Evolutionary conservation across 2,797 vertebrate species (phyloP).

Genomic region (Muraenolepis orangiensis): DNA sequence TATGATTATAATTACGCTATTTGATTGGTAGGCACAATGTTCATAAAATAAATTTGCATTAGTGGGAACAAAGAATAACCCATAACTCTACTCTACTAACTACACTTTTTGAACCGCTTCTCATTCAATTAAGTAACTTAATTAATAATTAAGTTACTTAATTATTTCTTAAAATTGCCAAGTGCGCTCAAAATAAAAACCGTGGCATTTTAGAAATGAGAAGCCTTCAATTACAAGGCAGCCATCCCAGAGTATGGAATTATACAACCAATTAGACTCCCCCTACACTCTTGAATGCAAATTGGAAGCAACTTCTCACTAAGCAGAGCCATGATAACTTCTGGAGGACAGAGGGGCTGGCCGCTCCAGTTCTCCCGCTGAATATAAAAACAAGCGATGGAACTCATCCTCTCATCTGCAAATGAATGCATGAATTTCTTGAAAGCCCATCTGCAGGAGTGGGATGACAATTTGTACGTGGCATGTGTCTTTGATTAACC

Average conservation of each 20-base stretch:
- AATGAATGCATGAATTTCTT: conserved; percentile 50
- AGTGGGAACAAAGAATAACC: background rate
- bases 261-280: conserved; percentile 51
- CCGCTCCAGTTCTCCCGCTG: conserved; percentile 40
- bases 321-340: conserved; percentile 56
- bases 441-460: too few species aligned
- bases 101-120: background rate
- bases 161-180: background rate
- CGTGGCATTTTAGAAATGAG: conserved; percentile 17
- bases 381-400: conserved; percentile 59
- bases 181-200: background rate
- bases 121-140: background rate
- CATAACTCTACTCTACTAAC: background rate
- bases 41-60: background rate
- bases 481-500: background rate
- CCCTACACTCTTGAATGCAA: conserved; percentile 51
- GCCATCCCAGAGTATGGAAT: conserved; percentile 29
- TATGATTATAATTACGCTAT: background rate
- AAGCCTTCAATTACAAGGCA: conserved; percentile 24
- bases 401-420: conserved; percentile 48
- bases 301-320: conserved; percentile 59
- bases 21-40: background rate
- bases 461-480: conserved; percentile 27
- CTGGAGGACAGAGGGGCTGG: conserved; percentile 47
- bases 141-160: too few species aligned